Conservation (phyloP, 1,140 invertebrate species). For the Pristionchus pacificus region DNA sequence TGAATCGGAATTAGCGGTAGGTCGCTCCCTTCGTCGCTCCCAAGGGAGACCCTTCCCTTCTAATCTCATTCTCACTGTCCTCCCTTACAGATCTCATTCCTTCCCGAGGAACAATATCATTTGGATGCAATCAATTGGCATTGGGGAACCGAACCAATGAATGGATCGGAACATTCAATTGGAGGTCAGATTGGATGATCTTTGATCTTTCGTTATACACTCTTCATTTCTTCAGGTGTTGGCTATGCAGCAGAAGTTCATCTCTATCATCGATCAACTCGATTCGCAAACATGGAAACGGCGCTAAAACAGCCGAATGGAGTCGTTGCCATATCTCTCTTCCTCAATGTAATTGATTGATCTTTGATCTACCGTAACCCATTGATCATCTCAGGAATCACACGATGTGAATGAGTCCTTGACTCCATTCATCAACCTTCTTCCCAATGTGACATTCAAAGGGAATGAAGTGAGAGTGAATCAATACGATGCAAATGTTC, state of each 20-base stretch:
- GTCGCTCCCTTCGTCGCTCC: conserved; percentile 31
- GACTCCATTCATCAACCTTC: conserved; percentile 45
- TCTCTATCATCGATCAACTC: conserved; percentile 52
- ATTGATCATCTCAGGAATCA: conserved; percentile 38
- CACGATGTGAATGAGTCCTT: conserved; percentile 52
- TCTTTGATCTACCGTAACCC: conserved; percentile 16
- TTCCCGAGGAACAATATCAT: conserved; percentile 54
- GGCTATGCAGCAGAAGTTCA: conserved; percentile 55
- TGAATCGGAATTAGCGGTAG: not conserved
- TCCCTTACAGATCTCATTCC: conserved; percentile 35
- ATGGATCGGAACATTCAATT: conserved; percentile 53
- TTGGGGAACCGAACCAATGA: conserved; percentile 56
- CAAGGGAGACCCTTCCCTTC: conserved; percentile 42
- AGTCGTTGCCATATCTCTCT: conserved; percentile 47
- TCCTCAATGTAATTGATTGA: conserved; percentile 43
- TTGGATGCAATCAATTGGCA: conserved; percentile 51
- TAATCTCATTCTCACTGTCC: conserved; percentile 19
- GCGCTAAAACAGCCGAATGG: conserved; percentile 55
- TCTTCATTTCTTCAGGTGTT: conserved; percentile 27
- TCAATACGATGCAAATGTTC: conserved; percentile 29
- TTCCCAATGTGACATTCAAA: conserved; percentile 44
- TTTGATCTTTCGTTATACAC: not conserved
- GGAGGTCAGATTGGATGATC: conserved; percentile 37
- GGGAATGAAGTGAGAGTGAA: conserved; percentile 42
- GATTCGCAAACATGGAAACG: conserved; percentile 45